Conservation (phyloP, 2,113 vertebrate genomes). For the Emydura subglobosa region DNA sequence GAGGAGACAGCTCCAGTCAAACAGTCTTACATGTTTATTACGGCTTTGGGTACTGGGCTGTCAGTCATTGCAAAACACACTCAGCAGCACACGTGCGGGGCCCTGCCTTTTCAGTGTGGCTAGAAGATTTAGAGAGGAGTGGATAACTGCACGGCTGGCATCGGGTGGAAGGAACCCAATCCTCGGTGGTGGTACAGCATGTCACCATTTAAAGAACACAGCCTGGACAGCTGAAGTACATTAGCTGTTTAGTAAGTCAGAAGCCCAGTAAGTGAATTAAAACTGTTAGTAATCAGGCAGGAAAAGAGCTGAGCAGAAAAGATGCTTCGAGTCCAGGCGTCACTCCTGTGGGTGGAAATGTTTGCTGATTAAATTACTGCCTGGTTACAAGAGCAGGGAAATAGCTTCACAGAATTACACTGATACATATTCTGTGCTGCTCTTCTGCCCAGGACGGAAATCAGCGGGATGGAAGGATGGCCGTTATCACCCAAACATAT, state of each 20-base stretch:
- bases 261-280: neutral
- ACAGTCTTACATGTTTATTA: neutral
- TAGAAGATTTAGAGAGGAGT: neutral
- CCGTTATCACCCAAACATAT: neutral
- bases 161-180: neutral
- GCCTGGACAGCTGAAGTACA: neutral
- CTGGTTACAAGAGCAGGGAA: neutral
- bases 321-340: neutral
- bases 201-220: neutral
- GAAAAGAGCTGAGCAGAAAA: neutral
- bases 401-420: neutral
- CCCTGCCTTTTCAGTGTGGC: neutral
- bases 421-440: neutral
- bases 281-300: neutral
- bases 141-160: neutral
- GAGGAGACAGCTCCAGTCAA: no score
- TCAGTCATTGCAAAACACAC: neutral
- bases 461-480: neutral
- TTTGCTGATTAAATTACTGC: neutral
- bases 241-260: neutral
- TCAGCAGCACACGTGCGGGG: no score
- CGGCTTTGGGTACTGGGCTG: neutral
- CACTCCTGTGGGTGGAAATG: neutral
- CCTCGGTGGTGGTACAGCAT: neutral
- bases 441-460: neutral